Base-by-base conservation (phyloP, 2,113 vertebrate species). In the Rhagologus leucostigma region DNA sequence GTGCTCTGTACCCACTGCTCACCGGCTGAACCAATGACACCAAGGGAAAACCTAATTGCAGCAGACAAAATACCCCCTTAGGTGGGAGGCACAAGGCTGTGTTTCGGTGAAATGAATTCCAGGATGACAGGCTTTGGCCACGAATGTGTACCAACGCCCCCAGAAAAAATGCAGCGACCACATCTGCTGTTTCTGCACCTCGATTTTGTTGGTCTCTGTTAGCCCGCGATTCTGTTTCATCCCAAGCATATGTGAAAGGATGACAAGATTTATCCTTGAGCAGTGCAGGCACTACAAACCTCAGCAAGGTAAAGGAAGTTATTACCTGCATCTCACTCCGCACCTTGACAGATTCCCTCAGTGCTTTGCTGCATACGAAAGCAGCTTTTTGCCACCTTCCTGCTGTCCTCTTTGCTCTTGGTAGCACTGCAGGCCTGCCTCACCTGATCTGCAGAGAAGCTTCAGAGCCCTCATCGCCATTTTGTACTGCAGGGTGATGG, bases 81-180 rank as follows among this genome's bases (percentile, higher is more conserved):
- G 16, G 17, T 50, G 37, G 26, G 56, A 85, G 16, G 29, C 30
- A 35, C 1, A 2, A 41, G 22, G 26, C 20, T 82, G 17, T 16
- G 14, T 33, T 90, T 75, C 0, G 0, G 23, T 19, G 47, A 52
- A 33, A 39, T 1, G 0, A 65, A 63, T 39, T 75, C 52, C 39
- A 18, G 10, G n/a, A 69, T 16, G 42, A 87, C 23, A 39, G 27
- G 33, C 18, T 85, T 80, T 30, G 3, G 26, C 60, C 13, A 4
- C 9, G 21, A 44, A 19, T 4, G 7, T 17, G 35, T 64, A 39
- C 42, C 26, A 44, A 46, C 18, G 26, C 1, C 1, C 16, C 6
- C 16, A 17, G 22, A 64, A 83, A 56, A 90, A 85, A 80, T 7
- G 13, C 11, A 73, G 4, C 9, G 14, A 33, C 21, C 23, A 7